Percentiles rank a stretch among this genome's conserved stretches.
phyloP scores from a whole-genome alignment of 64 coral and sea anemone genomes.

The Exaiptasia diaphana region DNA sequence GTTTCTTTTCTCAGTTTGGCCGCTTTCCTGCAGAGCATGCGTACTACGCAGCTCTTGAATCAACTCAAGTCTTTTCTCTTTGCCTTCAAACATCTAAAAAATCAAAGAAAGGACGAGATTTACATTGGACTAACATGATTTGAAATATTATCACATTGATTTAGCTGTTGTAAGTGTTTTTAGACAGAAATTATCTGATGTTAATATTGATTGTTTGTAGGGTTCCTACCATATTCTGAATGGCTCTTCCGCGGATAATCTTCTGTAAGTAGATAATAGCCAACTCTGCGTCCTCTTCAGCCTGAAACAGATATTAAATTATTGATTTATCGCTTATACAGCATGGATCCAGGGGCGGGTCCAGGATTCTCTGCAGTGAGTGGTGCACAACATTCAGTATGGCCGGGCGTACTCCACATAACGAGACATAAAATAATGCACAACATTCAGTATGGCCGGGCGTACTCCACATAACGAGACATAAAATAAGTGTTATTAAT shows the following conservation, averaged over 20 bases:
- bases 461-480: too few relatives aligned
- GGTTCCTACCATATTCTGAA: conserved; percentile 95
- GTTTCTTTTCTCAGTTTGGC: conserved; percentile 85
- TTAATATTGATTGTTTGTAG: too few relatives aligned
- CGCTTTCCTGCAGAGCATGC: conserved; percentile 88
- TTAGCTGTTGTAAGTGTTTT: neutral
- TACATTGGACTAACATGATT: neutral
- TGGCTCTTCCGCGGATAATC: conserved; percentile 87
- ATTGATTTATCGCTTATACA: neutral
- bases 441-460: too few relatives aligned
- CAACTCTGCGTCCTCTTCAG: conserved; percentile 90
- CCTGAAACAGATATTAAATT: conserved; percentile 59
- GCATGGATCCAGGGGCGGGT: neutral
- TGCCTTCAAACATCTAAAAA: conserved; percentile 94
- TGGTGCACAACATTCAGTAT: too few relatives aligned
- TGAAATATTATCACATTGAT: neutral
- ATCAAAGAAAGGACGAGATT: too few relatives aligned
- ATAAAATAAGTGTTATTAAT: too few relatives aligned
- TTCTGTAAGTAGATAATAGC: conserved; percentile 93
- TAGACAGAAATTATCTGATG: too few relatives aligned
- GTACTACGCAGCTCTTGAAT: conserved; percentile 96
- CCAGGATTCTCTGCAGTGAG: neutral
- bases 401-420: too few relatives aligned
- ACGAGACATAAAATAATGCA: too few relatives aligned
- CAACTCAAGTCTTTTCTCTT: conserved; percentile 88